Conservation (phyloP, 1,140 invertebrate genomes). For the Littorina saxatilis region DNA sequence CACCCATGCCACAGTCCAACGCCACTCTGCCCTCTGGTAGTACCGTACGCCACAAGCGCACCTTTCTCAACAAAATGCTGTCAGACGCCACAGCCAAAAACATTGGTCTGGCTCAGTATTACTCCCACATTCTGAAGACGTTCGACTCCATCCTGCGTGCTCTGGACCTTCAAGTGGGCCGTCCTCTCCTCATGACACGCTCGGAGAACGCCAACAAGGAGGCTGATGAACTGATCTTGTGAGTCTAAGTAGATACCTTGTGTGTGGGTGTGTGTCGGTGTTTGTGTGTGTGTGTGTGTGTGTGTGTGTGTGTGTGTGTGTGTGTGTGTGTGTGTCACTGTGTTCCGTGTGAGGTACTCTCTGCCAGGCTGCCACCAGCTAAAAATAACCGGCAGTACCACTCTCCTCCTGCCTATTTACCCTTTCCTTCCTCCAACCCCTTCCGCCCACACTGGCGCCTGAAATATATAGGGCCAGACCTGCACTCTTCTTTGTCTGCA, state of each 20-base stretch:
- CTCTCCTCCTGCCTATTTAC: too few species aligned
- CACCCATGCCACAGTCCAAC: slow-evolving; percentile 96
- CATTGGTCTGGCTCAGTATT: slow-evolving; percentile 97
- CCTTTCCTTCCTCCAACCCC: too few species aligned
- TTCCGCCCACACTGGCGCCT: too few species aligned
- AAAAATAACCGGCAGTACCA: too few species aligned
- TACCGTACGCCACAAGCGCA: slow-evolving; percentile 93
- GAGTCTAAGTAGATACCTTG: slow-evolving; percentile 40
- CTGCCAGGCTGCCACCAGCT: too few species aligned
- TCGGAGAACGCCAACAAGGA: slow-evolving; percentile 97
- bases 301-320: neutral
- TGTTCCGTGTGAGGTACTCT: too few species aligned
- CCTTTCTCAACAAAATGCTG: slow-evolving; percentile 77
- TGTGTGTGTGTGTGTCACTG: neutral
- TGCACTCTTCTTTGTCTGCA: too few species aligned
- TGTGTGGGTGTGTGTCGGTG: too few species aligned
- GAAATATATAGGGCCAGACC: too few species aligned
- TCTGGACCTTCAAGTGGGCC: slow-evolving; percentile 96
- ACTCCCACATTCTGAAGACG: slow-evolving; percentile 94
- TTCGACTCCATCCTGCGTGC: slow-evolving; percentile 97
- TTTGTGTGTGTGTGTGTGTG: too few species aligned
- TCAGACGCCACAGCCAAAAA: slow-evolving; percentile 93
- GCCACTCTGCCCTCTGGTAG: slow-evolving; percentile 96
- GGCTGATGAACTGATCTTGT: slow-evolving; percentile 95
- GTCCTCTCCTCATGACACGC: slow-evolving; percentile 96